Evolutionary conservation across 2,888 invertebrate species (phyloP), one percentile per base, ranked within the genome.

Genomic region (Tanytarsus gracilentus): DNA sequence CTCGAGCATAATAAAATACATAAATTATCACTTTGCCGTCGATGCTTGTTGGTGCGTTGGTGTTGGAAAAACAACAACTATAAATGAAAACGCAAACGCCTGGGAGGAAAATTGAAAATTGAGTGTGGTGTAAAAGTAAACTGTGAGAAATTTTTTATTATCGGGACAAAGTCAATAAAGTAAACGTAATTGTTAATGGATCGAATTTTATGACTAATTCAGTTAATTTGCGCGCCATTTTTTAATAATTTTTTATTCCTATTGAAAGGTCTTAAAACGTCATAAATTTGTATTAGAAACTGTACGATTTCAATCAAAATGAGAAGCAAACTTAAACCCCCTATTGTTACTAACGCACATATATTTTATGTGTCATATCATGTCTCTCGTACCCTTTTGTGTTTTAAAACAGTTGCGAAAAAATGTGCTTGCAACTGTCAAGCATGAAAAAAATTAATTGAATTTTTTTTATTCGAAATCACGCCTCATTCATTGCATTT

Each of bases 21-120:
- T 60, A 60, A 60, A 60, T 60, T 60, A 60, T 60, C 60, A 60
- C 60, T 60, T 60, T 60, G 23, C 44, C n/a, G n/a, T n/a, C n/a
- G n/a, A n/a, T n/a, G n/a, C n/a, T n/a, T n/a, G n/a, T n/a, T n/a
- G n/a, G n/a, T n/a, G n/a, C n/a, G n/a, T n/a, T n/a, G n/a, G n/a
- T n/a, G n/a, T 44, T 7, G 11, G 44, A 18, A 44, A 44, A 44
- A 18, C 23, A 36, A 36, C 21, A 44, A n/a, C n/a, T n/a, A n/a
- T n/a, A n/a, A n/a, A n/a, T n/a, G n/a, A n/a, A n/a, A n/a, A n/a
- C n/a, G n/a, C n/a, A n/a, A n/a, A n/a, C n/a, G n/a, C n/a, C n/a
- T n/a, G n/a, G n/a, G n/a, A n/a, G n/a, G n/a, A n/a, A n/a, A n/a
- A n/a, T n/a, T n/a, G n/a, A n/a, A n/a, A n/a, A n/a, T n/a, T n/a